These are phyloP conservation scores for Prostheceraeus crozeri DNA, from an alignment of 2,888 invertebrate genomes.

Conservation along the genomic window DNA sequence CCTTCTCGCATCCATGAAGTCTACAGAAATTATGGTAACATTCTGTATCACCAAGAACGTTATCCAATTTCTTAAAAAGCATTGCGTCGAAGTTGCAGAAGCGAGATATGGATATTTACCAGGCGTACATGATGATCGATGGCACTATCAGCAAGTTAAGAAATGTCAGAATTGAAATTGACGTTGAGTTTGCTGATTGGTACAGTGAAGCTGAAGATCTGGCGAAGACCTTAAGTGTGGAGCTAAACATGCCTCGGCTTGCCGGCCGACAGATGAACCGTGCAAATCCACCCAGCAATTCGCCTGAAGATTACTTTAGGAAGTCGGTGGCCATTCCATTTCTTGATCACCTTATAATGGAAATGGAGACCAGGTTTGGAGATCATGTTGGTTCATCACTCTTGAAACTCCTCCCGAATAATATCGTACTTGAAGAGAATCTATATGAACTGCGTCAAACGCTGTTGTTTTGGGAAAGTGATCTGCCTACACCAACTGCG, in stretches of 20 bases:
- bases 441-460: conserved; percentile 23
- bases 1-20: conserved; percentile 22
- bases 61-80: conserved; percentile 21
- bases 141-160: conserved; percentile 15
- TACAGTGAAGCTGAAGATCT: conserved; percentile 27
- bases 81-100: conserved; percentile 28
- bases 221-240: conserved; percentile 25
- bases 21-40: conserved; percentile 17
- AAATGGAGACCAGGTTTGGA: conserved; percentile 9
- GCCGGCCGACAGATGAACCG: conserved; percentile 21
- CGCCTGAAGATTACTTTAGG: conserved; percentile 20
- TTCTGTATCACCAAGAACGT: conserved; percentile 26
- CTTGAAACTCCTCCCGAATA: conserved; percentile 15
- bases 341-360: conserved; percentile 27
- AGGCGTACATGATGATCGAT: conserved; percentile 28
- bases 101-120: conserved; percentile 18
- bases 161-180: conserved; percentile 23
- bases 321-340: conserved; percentile 28
- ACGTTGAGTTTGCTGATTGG: conserved; percentile 23
- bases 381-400: conserved; percentile 25
- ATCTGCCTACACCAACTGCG: conserved; percentile 27
- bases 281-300: conserved; percentile 1
- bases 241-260: conserved; percentile 15
- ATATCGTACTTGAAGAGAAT: conserved; percentile 13
- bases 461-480: conserved; percentile 27